Conservation (phyloP, 2,113 vertebrate species). For the Sapayoa aenigma region DNA sequence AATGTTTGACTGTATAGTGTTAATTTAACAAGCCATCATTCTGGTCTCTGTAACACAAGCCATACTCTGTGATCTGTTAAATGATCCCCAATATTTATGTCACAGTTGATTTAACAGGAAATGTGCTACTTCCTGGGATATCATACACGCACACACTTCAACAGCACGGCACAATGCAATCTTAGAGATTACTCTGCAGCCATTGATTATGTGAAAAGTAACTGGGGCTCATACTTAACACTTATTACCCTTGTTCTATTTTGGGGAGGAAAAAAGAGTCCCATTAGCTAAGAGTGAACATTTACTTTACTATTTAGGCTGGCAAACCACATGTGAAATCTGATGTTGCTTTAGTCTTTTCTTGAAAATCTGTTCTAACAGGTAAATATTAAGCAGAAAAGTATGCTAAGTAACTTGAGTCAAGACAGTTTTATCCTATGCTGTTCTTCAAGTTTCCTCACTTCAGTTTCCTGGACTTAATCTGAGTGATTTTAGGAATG, state of each 20-base stretch:
- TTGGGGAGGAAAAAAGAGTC: background rate
- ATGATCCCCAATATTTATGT: slow-evolving; percentile 71
- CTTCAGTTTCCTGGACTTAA: background rate
- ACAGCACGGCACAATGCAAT: slow-evolving; percentile 33
- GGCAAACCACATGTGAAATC: background rate
- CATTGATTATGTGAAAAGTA: slow-evolving; percentile 16
- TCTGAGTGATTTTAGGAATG: background rate
- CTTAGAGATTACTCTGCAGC: slow-evolving; percentile 51
- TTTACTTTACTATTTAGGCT: background rate
- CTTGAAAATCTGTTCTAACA: background rate
- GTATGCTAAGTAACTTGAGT: background rate
- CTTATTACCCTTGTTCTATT: background rate
- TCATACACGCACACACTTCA: slow-evolving; percentile 52
- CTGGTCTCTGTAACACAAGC: slow-evolving; percentile 39
- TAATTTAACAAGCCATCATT: slow-evolving; percentile 57
- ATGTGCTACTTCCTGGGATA: slow-evolving; percentile 64
- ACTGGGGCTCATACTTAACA: background rate
- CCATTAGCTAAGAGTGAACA: background rate
- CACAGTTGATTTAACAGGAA: slow-evolving; percentile 70
- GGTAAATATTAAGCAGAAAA: background rate
- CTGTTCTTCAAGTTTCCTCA: background rate
- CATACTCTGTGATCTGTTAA: slow-evolving; percentile 64
- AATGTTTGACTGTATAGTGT: background rate
- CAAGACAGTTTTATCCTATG: background rate
- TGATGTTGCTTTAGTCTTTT: background rate